Base-by-base conservation (phyloP, 1,140 invertebrate species). In the Polyergus mexicanus region DNA sequence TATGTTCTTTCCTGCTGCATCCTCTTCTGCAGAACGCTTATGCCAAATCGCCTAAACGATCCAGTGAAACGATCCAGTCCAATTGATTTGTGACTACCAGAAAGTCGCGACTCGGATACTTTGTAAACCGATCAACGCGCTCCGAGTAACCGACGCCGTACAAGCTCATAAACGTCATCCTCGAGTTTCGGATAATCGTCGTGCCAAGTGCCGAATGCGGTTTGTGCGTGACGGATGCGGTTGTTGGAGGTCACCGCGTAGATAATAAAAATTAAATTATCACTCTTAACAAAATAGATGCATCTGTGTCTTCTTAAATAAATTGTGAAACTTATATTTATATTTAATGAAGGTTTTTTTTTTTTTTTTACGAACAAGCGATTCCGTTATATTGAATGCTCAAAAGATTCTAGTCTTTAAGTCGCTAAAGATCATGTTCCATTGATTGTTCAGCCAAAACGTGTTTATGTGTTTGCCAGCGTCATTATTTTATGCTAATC, bases 81-180 rank as follows among this genome's bases (percentile, higher is more conserved):
- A 89, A 87, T 93, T 93, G 94, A 94, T 94, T 94, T 94, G 93
- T 92, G 88, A 86, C 80, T 86, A 86, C 65, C 75, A 85, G 80
- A 13, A 86, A 88, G 89, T 91, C 86, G 89, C 86, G 88, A 87
- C 89, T 28, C 89, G 80, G 88, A 92, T 92, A 91, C 92, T 94
- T 93, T 94, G 94, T 93, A 91, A 93, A 92, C 91, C 92, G 91
- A 94, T 94, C 91, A 92, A 86, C 84, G 86, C 77, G 72, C 86
- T 86, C 75, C 83, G 66, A 84, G 65, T 85, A 77, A 90, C 77
- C 92, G 85, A 68, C 83, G 86, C 77, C 85, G 78, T 86, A 81
- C 77, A 88, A 89, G 87, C 77, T 92, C 90, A 93, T 94, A 93
- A 94, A 93, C 88, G 92, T 94, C 93, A 89, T 32, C n/a, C n/a